A percentile compares a stretch with the other conserved stretches of the same genome.
Conservation (phyloP, 2,888 invertebrate genomes). For the Chloroclystis v-ata region DNA sequence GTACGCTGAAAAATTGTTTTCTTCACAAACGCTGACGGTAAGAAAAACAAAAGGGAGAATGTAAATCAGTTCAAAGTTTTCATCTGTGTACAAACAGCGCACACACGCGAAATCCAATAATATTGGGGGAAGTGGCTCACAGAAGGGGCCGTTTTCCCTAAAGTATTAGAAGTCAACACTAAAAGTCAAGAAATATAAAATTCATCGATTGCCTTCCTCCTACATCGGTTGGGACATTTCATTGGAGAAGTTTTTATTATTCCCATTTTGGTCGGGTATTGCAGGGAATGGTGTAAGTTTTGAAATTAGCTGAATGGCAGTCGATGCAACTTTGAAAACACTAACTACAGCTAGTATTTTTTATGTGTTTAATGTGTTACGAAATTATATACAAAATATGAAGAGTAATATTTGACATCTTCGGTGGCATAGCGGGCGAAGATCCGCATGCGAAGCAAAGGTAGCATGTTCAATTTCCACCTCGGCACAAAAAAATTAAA, state of each 20-base stretch:
- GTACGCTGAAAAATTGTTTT: slow-evolving; percentile 16
- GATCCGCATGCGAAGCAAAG: too few species aligned
- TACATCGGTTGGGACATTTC: slow-evolving; percentile 26
- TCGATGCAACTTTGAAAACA: too few species aligned
- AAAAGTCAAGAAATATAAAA: slow-evolving; percentile 65
- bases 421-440: too few species aligned
- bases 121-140: slow-evolving; percentile 56
- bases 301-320: background rate
- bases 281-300: slow-evolving; percentile 11
- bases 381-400: too few species aligned
- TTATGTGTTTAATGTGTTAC: too few species aligned
- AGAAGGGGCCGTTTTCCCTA: slow-evolving; percentile 64
- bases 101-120: slow-evolving; percentile 71
- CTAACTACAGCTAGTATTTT: too few species aligned
- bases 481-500: too few species aligned
- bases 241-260: slow-evolving; percentile 24
- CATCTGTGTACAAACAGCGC: slow-evolving; percentile 40
- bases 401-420: too few species aligned
- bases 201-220: slow-evolving; percentile 62
- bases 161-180: slow-evolving; percentile 58
- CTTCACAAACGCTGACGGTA: slow-evolving; percentile 20
- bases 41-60: slow-evolving; percentile 36
- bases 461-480: too few species aligned
- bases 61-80: slow-evolving; percentile 64
- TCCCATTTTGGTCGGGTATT: background rate